phyloP scores from a whole-genome alignment of 2,888 invertebrate species.

The Apamea crenata region DNA sequence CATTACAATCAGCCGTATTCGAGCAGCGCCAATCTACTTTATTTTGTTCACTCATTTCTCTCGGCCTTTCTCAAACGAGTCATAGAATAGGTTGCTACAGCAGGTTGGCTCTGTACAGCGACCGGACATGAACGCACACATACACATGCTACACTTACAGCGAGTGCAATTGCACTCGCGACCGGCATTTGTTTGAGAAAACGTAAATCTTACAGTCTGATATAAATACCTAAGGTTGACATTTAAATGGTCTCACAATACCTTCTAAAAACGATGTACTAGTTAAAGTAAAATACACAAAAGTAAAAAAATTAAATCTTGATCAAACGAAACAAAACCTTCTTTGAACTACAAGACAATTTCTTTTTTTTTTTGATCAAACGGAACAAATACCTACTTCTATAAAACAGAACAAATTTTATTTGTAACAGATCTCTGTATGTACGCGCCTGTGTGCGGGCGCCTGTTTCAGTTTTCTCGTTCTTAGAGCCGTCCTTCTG shows the following conservation, averaged over 20 bases:
- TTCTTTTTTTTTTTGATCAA: neutral
- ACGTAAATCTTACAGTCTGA: too few species aligned
- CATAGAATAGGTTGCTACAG: neutral
- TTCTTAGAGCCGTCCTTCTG: neutral
- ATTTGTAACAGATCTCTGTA: too few species aligned
- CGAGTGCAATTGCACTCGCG: neutral
- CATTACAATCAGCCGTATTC: slow-evolving; percentile 48
- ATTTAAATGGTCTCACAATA: neutral
- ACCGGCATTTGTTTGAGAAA: neutral
- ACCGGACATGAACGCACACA: neutral
- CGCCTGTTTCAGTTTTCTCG: neutral
- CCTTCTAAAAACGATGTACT: too few species aligned
- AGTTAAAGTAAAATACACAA: neutral
- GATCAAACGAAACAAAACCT: neutral
- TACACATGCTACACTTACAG: neutral
- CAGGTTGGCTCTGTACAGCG: neutral
- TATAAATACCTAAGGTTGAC: neutral
- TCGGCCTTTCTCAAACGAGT: slow-evolving; percentile 6
- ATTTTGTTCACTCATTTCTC: slow-evolving; percentile 50
- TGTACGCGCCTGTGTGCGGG: too few species aligned
- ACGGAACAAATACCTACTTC: neutral
- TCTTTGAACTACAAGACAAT: neutral
- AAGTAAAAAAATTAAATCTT: too few species aligned
- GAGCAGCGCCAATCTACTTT: slow-evolving; percentile 46
- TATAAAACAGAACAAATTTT: neutral